Evolutionary conservation across 2,113 vertebrate genomes (phyloP).

Genomic region (Procapra przewalskii): DNA sequence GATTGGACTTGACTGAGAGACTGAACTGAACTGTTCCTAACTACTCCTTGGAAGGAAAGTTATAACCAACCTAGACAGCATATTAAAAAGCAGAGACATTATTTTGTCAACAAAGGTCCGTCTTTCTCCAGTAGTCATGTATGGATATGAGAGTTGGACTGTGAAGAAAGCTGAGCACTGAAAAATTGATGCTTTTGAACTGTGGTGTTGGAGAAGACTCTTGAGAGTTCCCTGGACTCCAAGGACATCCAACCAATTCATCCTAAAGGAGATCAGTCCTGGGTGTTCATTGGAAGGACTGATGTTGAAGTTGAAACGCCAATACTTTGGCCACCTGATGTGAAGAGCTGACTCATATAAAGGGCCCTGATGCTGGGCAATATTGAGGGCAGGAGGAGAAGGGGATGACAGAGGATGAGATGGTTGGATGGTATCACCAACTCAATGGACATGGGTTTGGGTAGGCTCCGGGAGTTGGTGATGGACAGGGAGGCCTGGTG

Average conservation of each 20-base stretch:
- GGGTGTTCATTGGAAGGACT: not conserved
- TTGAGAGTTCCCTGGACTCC: not conserved
- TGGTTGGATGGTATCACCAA: not conserved
- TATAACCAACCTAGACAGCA: not conserved
- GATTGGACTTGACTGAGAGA: too few relatives aligned
- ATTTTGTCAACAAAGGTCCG: not conserved
- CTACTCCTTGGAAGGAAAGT: not conserved
- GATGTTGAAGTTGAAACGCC: not conserved
- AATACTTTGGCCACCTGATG: not conserved
- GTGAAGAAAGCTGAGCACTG: not conserved
- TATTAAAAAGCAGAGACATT: not conserved
- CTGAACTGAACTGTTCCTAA: too few relatives aligned
- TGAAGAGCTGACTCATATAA: not conserved
- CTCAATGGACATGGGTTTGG: not conserved
- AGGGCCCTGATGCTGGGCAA: not conserved
- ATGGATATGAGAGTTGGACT: not conserved
- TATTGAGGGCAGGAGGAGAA: not conserved
- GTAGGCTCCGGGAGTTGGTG: not conserved
- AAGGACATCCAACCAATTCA: not conserved
- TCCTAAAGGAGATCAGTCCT: not conserved
- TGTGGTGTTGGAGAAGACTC: not conserved
- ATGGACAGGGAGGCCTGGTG: not conserved
- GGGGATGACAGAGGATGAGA: not conserved
- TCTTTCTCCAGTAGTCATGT: not conserved
- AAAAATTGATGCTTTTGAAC: not conserved